A percentile compares a stretch with the other conserved stretches of the same genome.
Conservation (phyloP, 2,888 invertebrate genomes). For the Troilus luridus region DNA sequence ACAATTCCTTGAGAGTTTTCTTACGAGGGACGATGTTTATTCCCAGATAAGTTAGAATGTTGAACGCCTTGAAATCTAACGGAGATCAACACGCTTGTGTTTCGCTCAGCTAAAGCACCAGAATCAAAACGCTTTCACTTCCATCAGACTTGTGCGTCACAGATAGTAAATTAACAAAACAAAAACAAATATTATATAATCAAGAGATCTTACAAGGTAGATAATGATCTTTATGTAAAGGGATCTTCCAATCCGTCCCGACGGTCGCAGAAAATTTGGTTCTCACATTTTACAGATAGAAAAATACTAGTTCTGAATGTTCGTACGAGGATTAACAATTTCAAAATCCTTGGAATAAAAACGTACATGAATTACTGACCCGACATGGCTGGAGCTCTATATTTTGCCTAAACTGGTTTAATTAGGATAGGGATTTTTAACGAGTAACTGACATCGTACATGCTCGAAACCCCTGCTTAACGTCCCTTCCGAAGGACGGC, state of each 20-base stretch:
- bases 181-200: not conserved
- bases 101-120: not conserved
- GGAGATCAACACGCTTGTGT: not conserved
- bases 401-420: no score
- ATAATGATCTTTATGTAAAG: not conserved
- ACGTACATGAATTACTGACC: no score
- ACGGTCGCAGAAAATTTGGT: no score
- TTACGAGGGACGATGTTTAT: not conserved
- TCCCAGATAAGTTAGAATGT: not conserved
- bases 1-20: not conserved
- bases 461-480: no score
- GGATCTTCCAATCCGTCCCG: not conserved
- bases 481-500: no score
- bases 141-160: not conserved
- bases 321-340: no score
- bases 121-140: constrained; percentile 18
- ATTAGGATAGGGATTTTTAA: no score
- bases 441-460: no score
- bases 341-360: no score
- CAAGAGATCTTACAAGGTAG: not conserved
- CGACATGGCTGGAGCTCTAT: no score
- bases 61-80: constrained; percentile 27
- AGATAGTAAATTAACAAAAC: not conserved
- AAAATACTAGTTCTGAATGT: no score
- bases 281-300: no score